A percentile compares a stretch with the other conserved stretches of the same genome.
Evolutionary conservation across 2,113 vertebrate species (phyloP).

Genomic region (Crotalus viridis): DNA sequence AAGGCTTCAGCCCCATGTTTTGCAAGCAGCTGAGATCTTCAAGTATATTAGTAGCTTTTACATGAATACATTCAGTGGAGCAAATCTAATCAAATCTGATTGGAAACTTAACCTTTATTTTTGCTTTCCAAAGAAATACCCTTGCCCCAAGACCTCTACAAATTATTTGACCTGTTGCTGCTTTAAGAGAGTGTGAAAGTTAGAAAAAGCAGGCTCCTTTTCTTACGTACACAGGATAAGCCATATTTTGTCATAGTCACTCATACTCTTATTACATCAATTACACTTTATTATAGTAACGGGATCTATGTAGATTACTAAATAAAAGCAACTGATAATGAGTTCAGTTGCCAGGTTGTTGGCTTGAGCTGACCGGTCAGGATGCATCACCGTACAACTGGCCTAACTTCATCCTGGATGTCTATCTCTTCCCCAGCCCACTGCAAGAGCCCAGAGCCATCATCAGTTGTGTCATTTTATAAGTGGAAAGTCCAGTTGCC

Average conservation of each 20-base stretch:
- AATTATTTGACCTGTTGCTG: not conserved
- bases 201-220: not conserved
- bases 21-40: not conserved
- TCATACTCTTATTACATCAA: not conserved
- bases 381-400: not conserved
- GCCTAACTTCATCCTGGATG: not conserved
- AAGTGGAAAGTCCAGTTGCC: not conserved
- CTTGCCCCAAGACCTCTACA: not conserved
- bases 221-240: not conserved
- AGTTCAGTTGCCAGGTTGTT: not conserved
- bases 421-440: not conserved
- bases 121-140: not conserved
- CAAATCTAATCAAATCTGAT: not conserved
- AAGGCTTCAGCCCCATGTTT: not conserved
- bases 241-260: not conserved
- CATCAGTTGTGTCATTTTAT: not conserved
- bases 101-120: not conserved
- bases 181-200: not conserved
- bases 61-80: not conserved
- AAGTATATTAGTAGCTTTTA: not conserved
- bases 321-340: not conserved
- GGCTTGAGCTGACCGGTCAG: not conserved
- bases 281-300: not conserved
- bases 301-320: not conserved
- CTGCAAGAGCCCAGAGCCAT: not conserved